phyloP scores from a whole-genome alignment of 2,888 invertebrate genomes.

The Melanostoma scalare region DNA sequence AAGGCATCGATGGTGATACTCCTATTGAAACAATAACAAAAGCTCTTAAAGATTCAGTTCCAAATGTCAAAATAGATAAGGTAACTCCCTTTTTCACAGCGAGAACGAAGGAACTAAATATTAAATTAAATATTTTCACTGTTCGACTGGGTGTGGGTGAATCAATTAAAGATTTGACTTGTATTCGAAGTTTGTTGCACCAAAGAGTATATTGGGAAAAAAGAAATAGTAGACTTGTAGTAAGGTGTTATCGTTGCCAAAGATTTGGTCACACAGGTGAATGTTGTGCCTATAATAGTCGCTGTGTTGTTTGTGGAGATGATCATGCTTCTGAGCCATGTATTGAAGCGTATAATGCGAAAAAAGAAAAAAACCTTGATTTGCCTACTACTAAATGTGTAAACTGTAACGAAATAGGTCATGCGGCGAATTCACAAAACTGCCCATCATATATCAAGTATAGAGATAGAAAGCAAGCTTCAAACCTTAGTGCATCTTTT shows the following conservation, averaged over 20 bases:
- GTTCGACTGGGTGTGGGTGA: too few species aligned
- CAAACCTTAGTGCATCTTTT: neutral
- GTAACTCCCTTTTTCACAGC: neutral
- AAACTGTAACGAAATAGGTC: constrained; percentile 6
- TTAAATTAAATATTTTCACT: too few species aligned
- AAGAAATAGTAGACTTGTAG: constrained; percentile 2
- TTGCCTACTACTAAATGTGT: neutral
- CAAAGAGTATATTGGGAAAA: constrained; percentile 14
- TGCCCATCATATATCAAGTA: constrained; percentile 10
- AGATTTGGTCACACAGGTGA: neutral
- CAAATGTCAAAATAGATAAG: constrained; percentile 1
- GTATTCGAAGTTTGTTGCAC: constrained; percentile 1
- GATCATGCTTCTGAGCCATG: constrained; percentile 8
- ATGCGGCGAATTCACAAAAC: constrained; percentile 11
- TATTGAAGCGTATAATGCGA: neutral
- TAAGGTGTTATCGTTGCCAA: neutral
- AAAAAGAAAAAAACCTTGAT: neutral
- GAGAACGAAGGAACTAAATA: neutral
- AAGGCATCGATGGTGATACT: constrained; percentile 14
- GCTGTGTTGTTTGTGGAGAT: neutral
- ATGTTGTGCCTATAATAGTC: neutral
- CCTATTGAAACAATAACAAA: neutral
- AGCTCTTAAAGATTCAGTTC: neutral
- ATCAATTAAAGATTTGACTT: constrained; percentile 4
- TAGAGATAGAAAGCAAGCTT: constrained; percentile 12